phyloP scores from a whole-genome alignment of 2,888 invertebrate species.

The Poecilobothrus nobilitatus region DNA sequence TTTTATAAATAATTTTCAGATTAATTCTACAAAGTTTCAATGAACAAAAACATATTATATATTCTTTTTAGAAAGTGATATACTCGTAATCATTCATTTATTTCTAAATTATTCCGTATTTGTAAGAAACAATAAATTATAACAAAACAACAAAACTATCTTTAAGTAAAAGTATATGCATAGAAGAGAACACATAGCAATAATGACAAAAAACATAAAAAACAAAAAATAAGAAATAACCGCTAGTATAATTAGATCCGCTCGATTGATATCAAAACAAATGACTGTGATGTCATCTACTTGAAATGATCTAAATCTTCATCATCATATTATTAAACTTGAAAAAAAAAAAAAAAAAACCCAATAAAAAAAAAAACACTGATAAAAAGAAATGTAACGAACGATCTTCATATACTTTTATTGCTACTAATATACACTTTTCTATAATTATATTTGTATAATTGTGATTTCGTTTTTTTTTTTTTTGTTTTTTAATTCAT shows the following conservation, averaged over 20 bases:
- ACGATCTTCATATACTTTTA: too few species aligned
- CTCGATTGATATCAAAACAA: constrained; percentile 10
- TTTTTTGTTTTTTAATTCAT: too few species aligned
- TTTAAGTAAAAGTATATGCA: too few species aligned
- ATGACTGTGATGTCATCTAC: constrained; percentile 9
- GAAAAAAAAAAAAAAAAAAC: not conserved
- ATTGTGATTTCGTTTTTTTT: too few species aligned
- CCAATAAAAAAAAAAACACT: too few species aligned
- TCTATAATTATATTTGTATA: too few species aligned
- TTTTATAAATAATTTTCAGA: too few species aligned
- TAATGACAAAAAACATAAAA: too few species aligned
- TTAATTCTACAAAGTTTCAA: too few species aligned
- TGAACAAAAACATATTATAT: too few species aligned
- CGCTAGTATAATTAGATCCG: constrained; percentile 9
- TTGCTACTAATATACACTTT: too few species aligned
- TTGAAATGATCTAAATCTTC: not conserved
- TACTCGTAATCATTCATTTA: not conserved
- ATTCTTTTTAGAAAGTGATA: not conserved
- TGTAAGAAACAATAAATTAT: not conserved
- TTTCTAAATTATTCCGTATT: not conserved
- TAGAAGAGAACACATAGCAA: not conserved
- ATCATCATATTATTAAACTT: not conserved
- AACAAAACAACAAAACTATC: not conserved
- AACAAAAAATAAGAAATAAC: not conserved
- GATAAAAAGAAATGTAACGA: too few species aligned